These are phyloP conservation scores for Acridotheres tristis DNA, from an alignment of 2,797 vertebrate species.

Conservation along the genomic window DNA sequence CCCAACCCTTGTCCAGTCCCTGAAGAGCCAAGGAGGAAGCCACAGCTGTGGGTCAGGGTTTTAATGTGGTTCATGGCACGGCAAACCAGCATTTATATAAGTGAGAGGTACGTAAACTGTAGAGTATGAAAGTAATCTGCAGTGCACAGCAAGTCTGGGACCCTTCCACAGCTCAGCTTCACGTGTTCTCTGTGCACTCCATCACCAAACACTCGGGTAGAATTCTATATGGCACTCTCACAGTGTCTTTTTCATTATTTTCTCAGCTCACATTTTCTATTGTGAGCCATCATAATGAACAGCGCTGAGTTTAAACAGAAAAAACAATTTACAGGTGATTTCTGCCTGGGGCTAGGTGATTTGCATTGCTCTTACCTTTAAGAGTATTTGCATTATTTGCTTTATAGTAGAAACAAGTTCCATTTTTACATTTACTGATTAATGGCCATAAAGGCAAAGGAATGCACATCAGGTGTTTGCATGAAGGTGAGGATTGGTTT, in stretches of 20 bases:
- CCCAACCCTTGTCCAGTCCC: neutral
- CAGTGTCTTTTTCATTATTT: neutral
- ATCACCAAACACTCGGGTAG: neutral
- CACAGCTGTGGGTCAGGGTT: neutral
- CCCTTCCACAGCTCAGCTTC: neutral
- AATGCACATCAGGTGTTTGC: neutral
- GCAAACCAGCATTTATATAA: neutral
- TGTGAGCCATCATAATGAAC: neutral
- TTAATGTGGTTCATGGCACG: neutral
- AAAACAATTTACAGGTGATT: neutral
- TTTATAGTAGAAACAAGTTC: neutral
- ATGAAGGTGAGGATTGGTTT: neutral
- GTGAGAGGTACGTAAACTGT: neutral
- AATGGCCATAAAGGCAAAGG: neutral
- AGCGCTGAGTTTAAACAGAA: neutral
- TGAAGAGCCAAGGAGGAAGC: neutral
- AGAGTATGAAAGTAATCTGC: neutral
- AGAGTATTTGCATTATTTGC: neutral
- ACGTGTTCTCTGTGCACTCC: fast-evolving
- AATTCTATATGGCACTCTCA: neutral
- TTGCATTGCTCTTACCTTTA: neutral
- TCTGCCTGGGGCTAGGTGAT: neutral
- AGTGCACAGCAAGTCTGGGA: neutral
- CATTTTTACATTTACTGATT: neutral
- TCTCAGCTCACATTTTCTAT: neutral